These are phyloP conservation scores for Cyprinodon tularosa DNA, from an alignment of 2,113 vertebrate species.

Conservation along the genomic window DNA sequence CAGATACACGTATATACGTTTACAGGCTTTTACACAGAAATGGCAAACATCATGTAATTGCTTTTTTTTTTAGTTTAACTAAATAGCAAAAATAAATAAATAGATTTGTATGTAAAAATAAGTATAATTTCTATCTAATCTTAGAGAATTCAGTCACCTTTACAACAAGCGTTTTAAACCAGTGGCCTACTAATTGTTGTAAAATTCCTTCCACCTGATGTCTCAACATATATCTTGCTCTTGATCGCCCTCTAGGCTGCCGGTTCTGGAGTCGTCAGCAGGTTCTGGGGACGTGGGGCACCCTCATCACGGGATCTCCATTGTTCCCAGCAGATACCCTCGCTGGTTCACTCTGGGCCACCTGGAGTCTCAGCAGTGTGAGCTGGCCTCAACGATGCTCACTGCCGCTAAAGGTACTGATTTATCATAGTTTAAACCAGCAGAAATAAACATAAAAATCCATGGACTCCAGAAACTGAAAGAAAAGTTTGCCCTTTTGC, in stretches of 20 bases:
- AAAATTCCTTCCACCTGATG: too few species aligned
- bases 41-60: background rate
- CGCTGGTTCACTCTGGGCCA: constrained; percentile 99
- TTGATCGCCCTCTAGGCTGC: constrained; percentile 80
- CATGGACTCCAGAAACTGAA: too few species aligned
- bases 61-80: background rate
- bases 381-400: constrained; percentile 98
- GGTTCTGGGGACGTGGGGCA: constrained; percentile 88
- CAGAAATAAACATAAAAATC: too few species aligned
- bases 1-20: constrained; percentile 22
- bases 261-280: constrained; percentile 91
- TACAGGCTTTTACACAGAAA: background rate
- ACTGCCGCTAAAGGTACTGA: constrained; percentile 83
- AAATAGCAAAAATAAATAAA: too few species aligned
- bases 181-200: background rate
- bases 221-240: background rate
- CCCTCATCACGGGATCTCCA: constrained; percentile 94
- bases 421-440: too few species aligned
- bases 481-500: too few species aligned
- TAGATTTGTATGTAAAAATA: too few species aligned
- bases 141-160: background rate
- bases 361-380: constrained; percentile 98
- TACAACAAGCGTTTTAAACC: background rate
- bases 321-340: constrained; percentile 94
- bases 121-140: too few species aligned